These are phyloP conservation scores for Cichladusa arquata DNA, from an alignment of 2,113 vertebrate species.

Conservation along the genomic window DNA sequence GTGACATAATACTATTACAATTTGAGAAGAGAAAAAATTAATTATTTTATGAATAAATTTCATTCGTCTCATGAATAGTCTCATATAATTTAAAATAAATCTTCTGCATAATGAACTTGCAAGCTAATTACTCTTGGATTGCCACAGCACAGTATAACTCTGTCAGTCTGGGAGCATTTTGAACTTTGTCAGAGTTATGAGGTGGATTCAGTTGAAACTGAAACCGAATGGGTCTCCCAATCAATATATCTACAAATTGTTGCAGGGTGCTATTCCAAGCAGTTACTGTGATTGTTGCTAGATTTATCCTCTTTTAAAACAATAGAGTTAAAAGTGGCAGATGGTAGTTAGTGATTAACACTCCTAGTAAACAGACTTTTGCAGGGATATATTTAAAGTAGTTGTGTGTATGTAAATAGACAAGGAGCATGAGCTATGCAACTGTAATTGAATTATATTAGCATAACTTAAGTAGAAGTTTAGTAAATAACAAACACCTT, in stretches of 20 bases:
- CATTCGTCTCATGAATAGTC: background rate
- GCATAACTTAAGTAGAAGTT: constrained; percentile 41
- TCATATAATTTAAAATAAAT: constrained; percentile 45
- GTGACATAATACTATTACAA: background rate
- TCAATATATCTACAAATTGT: background rate
- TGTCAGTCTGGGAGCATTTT: background rate
- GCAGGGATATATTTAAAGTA: constrained; percentile 16
- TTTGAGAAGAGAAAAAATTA: background rate
- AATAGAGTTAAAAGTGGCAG: constrained; percentile 6
- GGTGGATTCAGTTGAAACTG: background rate
- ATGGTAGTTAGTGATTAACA: constrained; percentile 41
- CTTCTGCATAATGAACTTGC: constrained; percentile 8
- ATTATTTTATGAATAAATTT: constrained; percentile 18
- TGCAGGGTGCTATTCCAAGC: background rate
- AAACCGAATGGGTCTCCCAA: background rate
- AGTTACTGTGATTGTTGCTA: background rate
- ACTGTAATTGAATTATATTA: constrained; percentile 52
- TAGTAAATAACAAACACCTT: constrained; percentile 36
- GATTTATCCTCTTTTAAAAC: background rate
- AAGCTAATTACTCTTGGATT: constrained; percentile 27
- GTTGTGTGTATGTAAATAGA: constrained; percentile 41
- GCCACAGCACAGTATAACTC: background rate
- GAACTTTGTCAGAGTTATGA: background rate
- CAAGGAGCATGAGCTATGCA: constrained; percentile 1
- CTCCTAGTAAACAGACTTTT: constrained; percentile 30